Conservation (phyloP, 2,888 invertebrate genomes). For the Lasioglossum morio region DNA sequence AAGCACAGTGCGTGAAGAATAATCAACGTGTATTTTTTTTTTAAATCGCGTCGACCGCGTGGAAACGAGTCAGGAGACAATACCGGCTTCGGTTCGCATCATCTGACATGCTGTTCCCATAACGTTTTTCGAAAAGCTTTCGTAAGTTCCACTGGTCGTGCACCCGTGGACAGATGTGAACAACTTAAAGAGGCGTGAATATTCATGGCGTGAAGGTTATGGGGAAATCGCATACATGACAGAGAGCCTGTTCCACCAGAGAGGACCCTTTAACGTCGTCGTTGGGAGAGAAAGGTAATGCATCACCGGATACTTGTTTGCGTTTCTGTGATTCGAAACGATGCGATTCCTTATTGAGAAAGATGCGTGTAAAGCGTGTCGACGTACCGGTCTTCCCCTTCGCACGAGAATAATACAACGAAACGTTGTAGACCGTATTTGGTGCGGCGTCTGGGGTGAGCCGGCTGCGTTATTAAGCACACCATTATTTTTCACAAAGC, state of each 20-base stretch:
- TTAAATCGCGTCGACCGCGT: slow-evolving; percentile 4
- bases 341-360: slow-evolving; percentile 1
- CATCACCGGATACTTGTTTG: background rate
- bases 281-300: slow-evolving; percentile 52
- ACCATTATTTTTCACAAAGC: slow-evolving; percentile 26
- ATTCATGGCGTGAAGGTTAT: slow-evolving; percentile 63
- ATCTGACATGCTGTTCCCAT: slow-evolving; percentile 30
- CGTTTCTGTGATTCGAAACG: background rate
- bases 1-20: slow-evolving; percentile 10
- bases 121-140: slow-evolving; percentile 19
- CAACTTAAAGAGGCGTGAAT: slow-evolving; percentile 31
- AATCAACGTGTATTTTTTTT: background rate
- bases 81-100: slow-evolving; percentile 16
- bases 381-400: slow-evolving; percentile 27
- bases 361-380: slow-evolving; percentile 6
- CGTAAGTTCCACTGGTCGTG: slow-evolving; percentile 15
- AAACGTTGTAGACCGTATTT: slow-evolving; percentile 23
- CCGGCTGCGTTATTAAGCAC: slow-evolving; percentile 29
- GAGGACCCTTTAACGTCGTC: slow-evolving; percentile 35
- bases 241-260: slow-evolving; percentile 31
- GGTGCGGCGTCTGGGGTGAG: slow-evolving; percentile 24
- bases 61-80: background rate
- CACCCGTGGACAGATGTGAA: slow-evolving; percentile 28
- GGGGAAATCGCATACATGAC: slow-evolving; percentile 54
- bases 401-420: slow-evolving; percentile 19